phyloP scores from a whole-genome alignment of 2,888 invertebrate species.

The Sinhomidia bicolor region DNA sequence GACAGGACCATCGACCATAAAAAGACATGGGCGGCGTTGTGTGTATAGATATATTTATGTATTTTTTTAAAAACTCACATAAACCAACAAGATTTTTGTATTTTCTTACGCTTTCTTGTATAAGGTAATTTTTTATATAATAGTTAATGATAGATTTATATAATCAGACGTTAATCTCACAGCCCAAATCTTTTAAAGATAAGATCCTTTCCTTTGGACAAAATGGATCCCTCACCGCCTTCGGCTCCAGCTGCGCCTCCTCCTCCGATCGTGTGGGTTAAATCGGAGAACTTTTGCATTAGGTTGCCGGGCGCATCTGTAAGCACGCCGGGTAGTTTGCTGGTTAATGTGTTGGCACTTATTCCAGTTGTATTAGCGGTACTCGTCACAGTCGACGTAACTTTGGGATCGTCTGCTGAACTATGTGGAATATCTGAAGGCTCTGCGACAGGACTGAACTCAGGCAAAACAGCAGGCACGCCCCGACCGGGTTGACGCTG shows the following conservation, averaged over 20 bases:
- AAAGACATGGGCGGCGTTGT: slow-evolving; percentile 72
- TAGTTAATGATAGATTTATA: slow-evolving; percentile 56
- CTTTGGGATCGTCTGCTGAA: slow-evolving; percentile 66
- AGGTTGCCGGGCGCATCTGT: slow-evolving; percentile 85
- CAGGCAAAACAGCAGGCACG: slow-evolving; percentile 84
- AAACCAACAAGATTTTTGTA: slow-evolving; percentile 54
- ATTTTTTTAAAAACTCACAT: slow-evolving; percentile 56
- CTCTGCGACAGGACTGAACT: slow-evolving; percentile 80
- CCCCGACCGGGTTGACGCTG: slow-evolving; percentile 83
- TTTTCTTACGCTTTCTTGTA: slow-evolving; percentile 6
- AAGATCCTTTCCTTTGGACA: slow-evolving; percentile 96
- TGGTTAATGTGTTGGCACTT: slow-evolving; percentile 79
- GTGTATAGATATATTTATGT: slow-evolving; percentile 19
- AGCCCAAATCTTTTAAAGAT: slow-evolving; percentile 97
- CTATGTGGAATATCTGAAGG: slow-evolving; percentile 71
- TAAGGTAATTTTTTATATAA: slow-evolving; percentile 20
- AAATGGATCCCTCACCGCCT: slow-evolving; percentile 88
- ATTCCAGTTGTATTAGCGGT: slow-evolving; percentile 73
- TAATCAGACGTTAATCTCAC: slow-evolving; percentile 83
- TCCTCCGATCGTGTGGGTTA: slow-evolving; percentile 84
- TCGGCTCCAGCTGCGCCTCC: slow-evolving; percentile 83
- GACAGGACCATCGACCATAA: slow-evolving; percentile 55
- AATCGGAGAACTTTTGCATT: slow-evolving; percentile 94
- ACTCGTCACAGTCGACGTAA: slow-evolving; percentile 70
- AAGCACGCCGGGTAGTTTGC: slow-evolving; percentile 79